These are phyloP conservation scores for Arizona elegans DNA, from an alignment of 2,113 vertebrate species.

Conservation along the genomic window DNA sequence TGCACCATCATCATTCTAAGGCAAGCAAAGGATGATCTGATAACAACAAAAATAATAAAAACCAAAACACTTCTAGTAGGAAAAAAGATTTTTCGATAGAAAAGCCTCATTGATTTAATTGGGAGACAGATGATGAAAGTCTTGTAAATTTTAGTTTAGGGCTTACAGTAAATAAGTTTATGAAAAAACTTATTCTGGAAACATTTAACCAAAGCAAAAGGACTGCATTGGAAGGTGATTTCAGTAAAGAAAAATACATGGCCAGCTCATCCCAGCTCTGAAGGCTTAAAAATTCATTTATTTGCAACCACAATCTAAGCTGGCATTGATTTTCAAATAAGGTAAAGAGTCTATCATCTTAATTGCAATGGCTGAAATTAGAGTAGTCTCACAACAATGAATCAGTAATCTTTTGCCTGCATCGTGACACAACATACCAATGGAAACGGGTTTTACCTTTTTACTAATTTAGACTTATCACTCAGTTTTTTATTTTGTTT, in stretches of 20 bases:
- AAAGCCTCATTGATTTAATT: background rate
- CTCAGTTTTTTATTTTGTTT: background rate
- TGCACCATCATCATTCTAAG: background rate
- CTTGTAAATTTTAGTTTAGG: background rate
- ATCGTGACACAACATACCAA: background rate
- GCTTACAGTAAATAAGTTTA: background rate
- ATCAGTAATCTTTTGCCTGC: background rate
- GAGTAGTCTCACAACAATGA: background rate
- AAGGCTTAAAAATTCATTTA: background rate
- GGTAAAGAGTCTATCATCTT: background rate
- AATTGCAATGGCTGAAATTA: background rate
- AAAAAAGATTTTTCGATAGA: background rate
- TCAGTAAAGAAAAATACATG: background rate
- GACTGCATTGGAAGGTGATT: background rate
- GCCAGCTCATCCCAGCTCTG: background rate
- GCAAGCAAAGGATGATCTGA: constrained; percentile 39
- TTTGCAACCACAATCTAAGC: background rate
- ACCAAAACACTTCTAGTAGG: background rate
- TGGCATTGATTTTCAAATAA: background rate
- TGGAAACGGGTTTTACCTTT: background rate
- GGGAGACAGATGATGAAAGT: background rate
- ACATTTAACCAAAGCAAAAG: background rate
- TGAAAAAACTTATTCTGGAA: no score
- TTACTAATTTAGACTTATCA: background rate
- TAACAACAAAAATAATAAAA: constrained; percentile 22